Evolutionary conservation across 2,888 invertebrate genomes (phyloP), one percentile per base, ranked within the genome.

Genomic region (Boloria euphrosyne): DNA sequence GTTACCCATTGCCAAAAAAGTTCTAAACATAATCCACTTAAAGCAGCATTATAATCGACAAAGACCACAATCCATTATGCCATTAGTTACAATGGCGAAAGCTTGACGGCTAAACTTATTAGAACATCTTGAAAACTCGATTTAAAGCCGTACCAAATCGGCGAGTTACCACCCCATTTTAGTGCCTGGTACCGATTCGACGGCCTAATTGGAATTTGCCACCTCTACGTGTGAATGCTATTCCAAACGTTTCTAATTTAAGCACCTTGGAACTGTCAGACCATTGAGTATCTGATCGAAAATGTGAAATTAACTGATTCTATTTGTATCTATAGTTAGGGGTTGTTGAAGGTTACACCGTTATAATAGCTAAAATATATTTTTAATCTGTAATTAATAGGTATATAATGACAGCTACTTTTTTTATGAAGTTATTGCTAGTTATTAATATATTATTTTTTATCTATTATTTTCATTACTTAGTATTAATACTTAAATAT

Each of bases 141-240:
- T 64, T 68, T 52, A 60, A 62, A 65, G 38, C 51, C 46, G 68
- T 64, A 65, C 60, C 50, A 54, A 63, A 65, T 65, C 27, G 60
- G 50, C 51, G 58, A 57, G 66, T 52, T 65, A 49, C 58, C 66
- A 65, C 62, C 66, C 65, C 38, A 46, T 63, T 66, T 71, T 66
- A 72, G 78, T 71, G 72, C 52, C 49, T 47, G 62, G 54, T 46
- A 65, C 55, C 51, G 62, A 64, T 70, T 62, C 65, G 61, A 67
- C 73, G 66, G 69, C 71, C 74, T 83, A 79, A 82, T 80, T 78
- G 76, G 76, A 57, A 69, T 65, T 60, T 53, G 65, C 66, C 70
- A 68, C 72, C 71, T 74, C 70, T 74, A 81, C 78, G 83, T 83
- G 84, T 81, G 76, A 83, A 80, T 63, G 67, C 13, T 58, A 47